Conservation (phyloP, 1,140 invertebrate genomes). For the Caerostris extrusa region DNA sequence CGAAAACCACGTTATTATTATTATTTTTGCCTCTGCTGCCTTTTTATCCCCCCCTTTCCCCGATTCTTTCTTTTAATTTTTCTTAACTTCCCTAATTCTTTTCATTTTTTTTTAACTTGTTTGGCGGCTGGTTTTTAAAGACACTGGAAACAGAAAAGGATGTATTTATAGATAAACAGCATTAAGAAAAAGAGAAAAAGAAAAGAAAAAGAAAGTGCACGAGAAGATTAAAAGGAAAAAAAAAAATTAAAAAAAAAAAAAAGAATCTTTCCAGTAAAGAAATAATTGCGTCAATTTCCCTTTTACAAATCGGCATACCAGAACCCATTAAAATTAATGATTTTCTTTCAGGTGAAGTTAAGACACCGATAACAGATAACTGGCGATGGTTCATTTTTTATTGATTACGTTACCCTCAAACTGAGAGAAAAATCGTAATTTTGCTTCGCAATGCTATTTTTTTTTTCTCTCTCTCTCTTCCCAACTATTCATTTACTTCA, state of each 20-base stretch:
- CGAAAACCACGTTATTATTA: constrained; percentile 54
- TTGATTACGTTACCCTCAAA: constrained; percentile 69
- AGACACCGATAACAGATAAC: constrained; percentile 69
- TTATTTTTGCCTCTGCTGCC: background rate
- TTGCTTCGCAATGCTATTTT: constrained; percentile 23
- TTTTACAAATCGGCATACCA: constrained; percentile 76
- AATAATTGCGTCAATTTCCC: constrained; percentile 75
- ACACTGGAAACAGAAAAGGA: constrained; percentile 60
- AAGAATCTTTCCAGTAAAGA: constrained; percentile 33
- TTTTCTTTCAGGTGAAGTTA: constrained; percentile 71
- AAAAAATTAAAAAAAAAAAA: background rate
- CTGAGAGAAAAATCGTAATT: constrained; percentile 48
- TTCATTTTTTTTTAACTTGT: constrained; percentile 59
- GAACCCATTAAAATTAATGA: constrained; percentile 75
- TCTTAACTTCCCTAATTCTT: constrained; percentile 8
- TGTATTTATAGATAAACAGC: constrained; percentile 74
- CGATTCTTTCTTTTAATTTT: background rate
- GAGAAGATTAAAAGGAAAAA: too few relatives aligned
- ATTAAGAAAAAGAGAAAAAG: background rate
- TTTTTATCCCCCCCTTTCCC: background rate
- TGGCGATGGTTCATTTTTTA: constrained; percentile 70
- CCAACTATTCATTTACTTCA: constrained; percentile 57
- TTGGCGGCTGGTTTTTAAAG: constrained; percentile 65
- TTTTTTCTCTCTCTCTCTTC: background rate
- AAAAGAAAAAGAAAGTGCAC: background rate